phyloP scores from a whole-genome alignment of 2,113 vertebrate genomes.

The Myiozetetes cayanensis region DNA sequence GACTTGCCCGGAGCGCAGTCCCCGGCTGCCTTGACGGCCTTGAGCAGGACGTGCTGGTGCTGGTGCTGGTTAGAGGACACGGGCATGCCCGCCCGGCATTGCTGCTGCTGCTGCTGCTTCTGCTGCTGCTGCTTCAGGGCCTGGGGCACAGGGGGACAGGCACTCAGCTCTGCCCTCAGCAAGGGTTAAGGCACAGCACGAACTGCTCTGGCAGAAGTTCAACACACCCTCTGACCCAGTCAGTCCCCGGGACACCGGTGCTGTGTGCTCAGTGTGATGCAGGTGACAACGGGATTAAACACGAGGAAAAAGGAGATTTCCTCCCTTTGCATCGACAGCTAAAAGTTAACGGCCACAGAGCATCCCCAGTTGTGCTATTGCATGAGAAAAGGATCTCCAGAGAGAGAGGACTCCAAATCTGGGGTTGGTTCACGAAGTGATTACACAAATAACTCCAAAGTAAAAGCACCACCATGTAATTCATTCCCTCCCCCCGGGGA shows the following conservation, averaged over 20 bases:
- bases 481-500: not conserved
- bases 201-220: too few relatives aligned
- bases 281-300: not conserved
- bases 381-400: not conserved
- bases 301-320: too few relatives aligned
- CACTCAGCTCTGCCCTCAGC: not conserved
- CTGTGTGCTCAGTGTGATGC: not conserved
- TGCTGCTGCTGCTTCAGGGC: conserved; percentile 93
- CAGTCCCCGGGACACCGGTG: too few relatives aligned
- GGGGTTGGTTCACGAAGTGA: not conserved
- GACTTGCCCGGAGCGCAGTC: conserved; percentile 75
- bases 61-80: conserved; percentile 78
- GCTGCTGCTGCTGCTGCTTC: conserved; percentile 87
- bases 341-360: not conserved
- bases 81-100: conserved; percentile 83
- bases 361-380: not conserved
- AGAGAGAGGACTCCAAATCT: not conserved
- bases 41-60: conserved; percentile 83
- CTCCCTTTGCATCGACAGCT: not conserved
- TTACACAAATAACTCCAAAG: not conserved
- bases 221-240: too few relatives aligned
- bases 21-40: conserved; percentile 82
- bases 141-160: conserved; percentile 48
- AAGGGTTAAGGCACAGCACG: not conserved
- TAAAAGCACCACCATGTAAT: not conserved